Percentiles rank a stretch among this genome's conserved stretches.
Evolutionary conservation across 2,888 invertebrate species (phyloP).

Genomic region (Stictocephala bisonia): DNA sequence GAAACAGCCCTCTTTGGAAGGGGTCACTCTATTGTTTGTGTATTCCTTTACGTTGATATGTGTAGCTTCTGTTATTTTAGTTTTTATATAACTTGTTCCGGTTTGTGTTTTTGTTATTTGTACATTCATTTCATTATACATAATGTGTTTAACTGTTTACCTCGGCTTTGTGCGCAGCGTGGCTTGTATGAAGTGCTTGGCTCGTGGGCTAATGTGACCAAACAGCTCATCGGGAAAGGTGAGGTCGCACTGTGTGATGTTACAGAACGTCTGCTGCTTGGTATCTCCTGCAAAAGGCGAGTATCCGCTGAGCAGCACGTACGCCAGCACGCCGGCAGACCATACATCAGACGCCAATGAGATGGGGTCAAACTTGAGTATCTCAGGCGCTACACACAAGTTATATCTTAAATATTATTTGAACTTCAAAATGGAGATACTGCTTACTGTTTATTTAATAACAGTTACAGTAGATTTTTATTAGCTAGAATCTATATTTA

Average conservation of each 20-base stretch:
- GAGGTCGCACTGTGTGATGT: conserved; percentile 93
- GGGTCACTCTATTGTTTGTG: too few relatives aligned
- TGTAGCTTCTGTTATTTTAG: too few relatives aligned
- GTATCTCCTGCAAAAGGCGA: conserved; percentile 96
- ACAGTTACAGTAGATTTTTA: too few relatives aligned
- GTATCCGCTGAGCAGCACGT: conserved; percentile 93
- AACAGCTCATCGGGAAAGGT: conserved; percentile 95
- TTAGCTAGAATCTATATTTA: too few relatives aligned
- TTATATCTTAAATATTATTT: conserved; percentile 57
- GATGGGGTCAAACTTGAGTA: conserved; percentile 93
- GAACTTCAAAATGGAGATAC: too few relatives aligned
- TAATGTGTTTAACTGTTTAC: too few relatives aligned
- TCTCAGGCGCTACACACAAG: conserved; percentile 94
- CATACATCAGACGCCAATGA: conserved; percentile 95
- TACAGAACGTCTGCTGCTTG: conserved; percentile 96
- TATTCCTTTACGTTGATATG: conserved; percentile 14
- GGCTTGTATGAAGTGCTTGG: conserved; percentile 90
- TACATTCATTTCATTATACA: too few relatives aligned
- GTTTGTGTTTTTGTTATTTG: too few relatives aligned
- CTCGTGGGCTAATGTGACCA: conserved; percentile 83
- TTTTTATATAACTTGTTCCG: too few relatives aligned
- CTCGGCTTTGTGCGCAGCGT: conserved; percentile 92
- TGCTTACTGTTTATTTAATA: too few relatives aligned
- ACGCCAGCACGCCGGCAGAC: conserved; percentile 94
- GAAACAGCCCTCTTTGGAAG: too few relatives aligned